Evolutionary conservation across 2,113 vertebrate genomes (phyloP).

Genomic region (Strigops habroptila): DNA sequence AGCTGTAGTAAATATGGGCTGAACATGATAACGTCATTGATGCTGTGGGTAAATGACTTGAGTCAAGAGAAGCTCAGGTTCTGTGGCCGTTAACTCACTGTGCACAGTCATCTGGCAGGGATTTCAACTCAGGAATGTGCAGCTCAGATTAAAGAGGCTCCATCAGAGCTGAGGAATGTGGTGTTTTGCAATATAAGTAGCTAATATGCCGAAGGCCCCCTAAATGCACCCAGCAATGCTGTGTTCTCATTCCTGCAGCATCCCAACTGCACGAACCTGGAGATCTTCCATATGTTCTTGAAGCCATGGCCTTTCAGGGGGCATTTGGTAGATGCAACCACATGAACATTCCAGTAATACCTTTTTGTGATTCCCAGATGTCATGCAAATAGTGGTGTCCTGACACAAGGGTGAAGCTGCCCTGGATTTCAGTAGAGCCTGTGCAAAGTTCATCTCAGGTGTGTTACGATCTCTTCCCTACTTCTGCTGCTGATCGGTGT

Average conservation of each 20-base stretch:
- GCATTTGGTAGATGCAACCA: not conserved
- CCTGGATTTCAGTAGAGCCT: not conserved
- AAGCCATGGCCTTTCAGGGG: not conserved
- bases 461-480: not conserved
- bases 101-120: slow-evolving; percentile 15
- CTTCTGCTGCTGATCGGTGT: not conserved
- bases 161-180: slow-evolving; percentile 35
- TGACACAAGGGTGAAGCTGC: not conserved
- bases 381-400: not conserved
- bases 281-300: not conserved
- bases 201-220: not conserved
- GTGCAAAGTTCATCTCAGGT: not conserved
- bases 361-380: not conserved
- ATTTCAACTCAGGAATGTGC: not conserved
- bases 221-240: not conserved
- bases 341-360: slow-evolving; percentile 16
- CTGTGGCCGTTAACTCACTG: slow-evolving; percentile 2
- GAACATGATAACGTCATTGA: slow-evolving; percentile 7
- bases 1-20: slow-evolving; percentile 54
- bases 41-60: slow-evolving; percentile 19
- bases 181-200: slow-evolving; percentile 38
- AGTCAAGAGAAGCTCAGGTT: slow-evolving; percentile 17
- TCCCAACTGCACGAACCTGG: not conserved
- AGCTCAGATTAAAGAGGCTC: slow-evolving; percentile 54
- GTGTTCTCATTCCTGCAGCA: slow-evolving; percentile 37